A percentile compares a stretch with the other conserved stretches of the same genome.
These are phyloP conservation scores for Bombyx huttoni DNA, from an alignment of 2,888 invertebrate species.

Conservation along the genomic window DNA sequence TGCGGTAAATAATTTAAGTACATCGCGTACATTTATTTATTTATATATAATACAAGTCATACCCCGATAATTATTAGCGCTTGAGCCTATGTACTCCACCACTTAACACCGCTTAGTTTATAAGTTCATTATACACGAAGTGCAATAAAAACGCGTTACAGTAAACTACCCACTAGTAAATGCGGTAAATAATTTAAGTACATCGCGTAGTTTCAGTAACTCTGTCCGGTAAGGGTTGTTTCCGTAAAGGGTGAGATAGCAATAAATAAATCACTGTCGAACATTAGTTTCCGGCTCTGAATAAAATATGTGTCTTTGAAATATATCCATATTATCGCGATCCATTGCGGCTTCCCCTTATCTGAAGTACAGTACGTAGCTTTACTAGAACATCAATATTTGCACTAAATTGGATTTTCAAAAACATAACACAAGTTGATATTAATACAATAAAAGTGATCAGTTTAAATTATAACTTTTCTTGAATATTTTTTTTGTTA, in stretches of 20 bases:
- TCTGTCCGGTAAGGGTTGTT: neutral
- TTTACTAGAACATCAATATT: neutral
- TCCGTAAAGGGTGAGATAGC: constrained; percentile 24
- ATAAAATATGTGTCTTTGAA: constrained; percentile 61
- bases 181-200: neutral
- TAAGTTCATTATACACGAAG: no score
- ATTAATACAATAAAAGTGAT: no score
- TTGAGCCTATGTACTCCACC: no score
- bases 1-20: neutral
- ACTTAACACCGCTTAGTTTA: no score
- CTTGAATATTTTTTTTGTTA: no score
- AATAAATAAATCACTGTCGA: constrained; percentile 53
- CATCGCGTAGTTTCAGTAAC: neutral
- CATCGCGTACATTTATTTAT: no score
- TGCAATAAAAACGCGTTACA: no score
- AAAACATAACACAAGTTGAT: no score
- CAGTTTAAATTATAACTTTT: no score
- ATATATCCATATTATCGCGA: constrained; percentile 48
- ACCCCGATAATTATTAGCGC: no score
- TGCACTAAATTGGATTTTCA: neutral
- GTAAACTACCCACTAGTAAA: neutral
- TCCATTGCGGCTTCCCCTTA: constrained; percentile 29
- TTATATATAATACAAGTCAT: no score
- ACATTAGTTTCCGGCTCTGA: constrained; percentile 27
- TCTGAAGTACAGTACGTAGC: constrained; percentile 19